A percentile compares a stretch with the other conserved stretches of the same genome.
Evolutionary conservation across 1,140 invertebrate species (phyloP).

Genomic region (Zaprionus taronus): DNA sequence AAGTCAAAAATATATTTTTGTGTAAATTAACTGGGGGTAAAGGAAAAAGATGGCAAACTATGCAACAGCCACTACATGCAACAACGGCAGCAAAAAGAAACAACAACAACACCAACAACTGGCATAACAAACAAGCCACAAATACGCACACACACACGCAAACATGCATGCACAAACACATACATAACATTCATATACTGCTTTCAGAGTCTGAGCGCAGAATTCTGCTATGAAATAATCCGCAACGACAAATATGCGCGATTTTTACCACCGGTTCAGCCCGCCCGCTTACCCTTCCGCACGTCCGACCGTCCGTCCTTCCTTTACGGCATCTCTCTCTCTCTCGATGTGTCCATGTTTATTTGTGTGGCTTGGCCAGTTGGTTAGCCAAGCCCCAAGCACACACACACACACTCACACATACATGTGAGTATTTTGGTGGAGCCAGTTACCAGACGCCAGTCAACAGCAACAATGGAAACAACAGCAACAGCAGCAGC

Average conservation of each 20-base stretch:
- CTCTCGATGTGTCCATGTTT: slow-evolving; percentile 35
- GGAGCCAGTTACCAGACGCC: slow-evolving; percentile 71
- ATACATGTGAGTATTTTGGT: slow-evolving; percentile 68
- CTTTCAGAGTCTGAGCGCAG: slow-evolving; percentile 33
- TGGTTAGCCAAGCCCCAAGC: slow-evolving; percentile 66
- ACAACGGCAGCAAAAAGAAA: slow-evolving; percentile 1
- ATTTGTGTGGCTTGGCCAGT: slow-evolving; percentile 64
- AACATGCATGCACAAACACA: background rate
- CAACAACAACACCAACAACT: slow-evolving; percentile 21
- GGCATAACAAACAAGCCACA: slow-evolving; percentile 41
- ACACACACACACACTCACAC: slow-evolving; percentile 25
- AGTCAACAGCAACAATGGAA: slow-evolving; percentile 48
- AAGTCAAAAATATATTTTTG: background rate
- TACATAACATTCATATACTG: slow-evolving; percentile 24
- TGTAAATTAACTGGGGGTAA: slow-evolving; percentile 49
- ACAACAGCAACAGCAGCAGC: slow-evolving; percentile 37
- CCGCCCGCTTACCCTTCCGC: background rate
- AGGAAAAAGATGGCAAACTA: slow-evolving; percentile 41
- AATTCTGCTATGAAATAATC: slow-evolving; percentile 77
- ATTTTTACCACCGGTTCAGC: slow-evolving; percentile 40
- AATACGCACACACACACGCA: slow-evolving; percentile 17
- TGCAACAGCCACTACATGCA: slow-evolving; percentile 34
- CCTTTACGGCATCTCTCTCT: slow-evolving; percentile 1
- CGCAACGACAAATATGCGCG: slow-evolving; percentile 75
- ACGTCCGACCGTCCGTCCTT: background rate